A percentile compares a stretch with the other conserved stretches of the same genome.
phyloP scores from a whole-genome alignment of 1,140 invertebrate genomes.

The Drosophila littoralis region DNA sequence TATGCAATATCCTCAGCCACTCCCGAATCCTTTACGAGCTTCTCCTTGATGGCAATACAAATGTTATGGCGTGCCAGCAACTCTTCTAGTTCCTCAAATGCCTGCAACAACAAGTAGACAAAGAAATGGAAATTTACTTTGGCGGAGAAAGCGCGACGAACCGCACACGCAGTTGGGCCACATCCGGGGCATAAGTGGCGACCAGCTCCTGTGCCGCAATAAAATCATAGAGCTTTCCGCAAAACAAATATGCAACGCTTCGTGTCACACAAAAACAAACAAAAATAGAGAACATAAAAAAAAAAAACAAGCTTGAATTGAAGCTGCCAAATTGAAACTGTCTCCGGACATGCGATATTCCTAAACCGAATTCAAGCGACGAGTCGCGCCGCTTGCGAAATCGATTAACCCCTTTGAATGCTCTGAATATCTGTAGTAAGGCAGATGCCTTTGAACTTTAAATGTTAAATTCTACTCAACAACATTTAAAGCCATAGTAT shows the following conservation, averaged over 20 bases:
- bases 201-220: slow-evolving; percentile 15
- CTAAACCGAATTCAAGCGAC: background rate
- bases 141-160: background rate
- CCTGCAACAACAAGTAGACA: slow-evolving; percentile 86
- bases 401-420: slow-evolving; percentile 3
- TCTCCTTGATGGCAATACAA: slow-evolving; percentile 97
- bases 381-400: background rate
- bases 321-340: slow-evolving; percentile 11
- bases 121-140: slow-evolving; percentile 21
- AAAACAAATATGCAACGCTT: slow-evolving; percentile 44
- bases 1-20: slow-evolving; percentile 94
- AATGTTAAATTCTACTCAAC: background rate
- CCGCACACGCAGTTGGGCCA: background rate
- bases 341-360: slow-evolving; percentile 7
- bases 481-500: no score
- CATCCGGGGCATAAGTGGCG: slow-evolving; percentile 18
- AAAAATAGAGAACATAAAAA: slow-evolving; percentile 1
- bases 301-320: background rate
- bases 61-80: slow-evolving; percentile 92
- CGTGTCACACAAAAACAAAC: background rate
- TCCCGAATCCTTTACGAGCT: slow-evolving; percentile 97
- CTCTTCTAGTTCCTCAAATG: slow-evolving; percentile 96
- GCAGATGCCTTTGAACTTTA: background rate
- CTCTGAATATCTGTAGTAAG: background rate
- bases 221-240: slow-evolving; percentile 41